Evolutionary conservation across 1,140 invertebrate species (phyloP), one percentile per base, ranked within the genome.

Genomic region (Drosophila yakuba): DNA sequence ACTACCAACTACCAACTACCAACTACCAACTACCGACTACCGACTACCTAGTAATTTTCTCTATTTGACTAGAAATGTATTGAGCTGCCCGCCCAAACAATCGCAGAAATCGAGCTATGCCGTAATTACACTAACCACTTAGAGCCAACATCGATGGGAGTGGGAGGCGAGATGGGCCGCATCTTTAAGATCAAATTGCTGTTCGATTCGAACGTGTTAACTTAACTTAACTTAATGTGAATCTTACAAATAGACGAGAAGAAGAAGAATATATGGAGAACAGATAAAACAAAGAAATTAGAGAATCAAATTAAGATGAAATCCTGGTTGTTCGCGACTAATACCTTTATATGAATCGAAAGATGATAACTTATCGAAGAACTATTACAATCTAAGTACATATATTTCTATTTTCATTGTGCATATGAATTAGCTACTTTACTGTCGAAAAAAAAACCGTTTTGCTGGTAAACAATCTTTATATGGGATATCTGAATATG

Each of bases 271-370:
- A 32, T 8, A 32, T 8, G 32, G 32, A 32, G 20, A 39, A 41
- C 35, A 25, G 14, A 48, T n/a, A 64, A 14, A 14, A 44, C 8
- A 35, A 50, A 20, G 35, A 39, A 45, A 47, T 58, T 17, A 60
- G 48, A 45, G 54, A 74, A 63, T 63, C 72, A 74, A 78, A 78
- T 72, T 58, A 64, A 75, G 58, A 75, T 72, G 50, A 78, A 78
- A 78, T 72, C 76, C 75, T 78, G 75, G 75, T 78, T 78, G 75
- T 78, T 78, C 36, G 75, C 74, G 75, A 78, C 59, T 73, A 78
- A 78, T 78, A 78, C 68, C 76, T 60, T 78, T 51, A 60, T 77
- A 78, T 45, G 52, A 52, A 71, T 68, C 73, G 61, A 68, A 56
- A 50, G 43, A 67, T 25, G 36, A 20, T 62, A 61, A 74, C 64